Conservation (phyloP, 2,113 vertebrate species). For the Tragelaphus buxtoni region DNA sequence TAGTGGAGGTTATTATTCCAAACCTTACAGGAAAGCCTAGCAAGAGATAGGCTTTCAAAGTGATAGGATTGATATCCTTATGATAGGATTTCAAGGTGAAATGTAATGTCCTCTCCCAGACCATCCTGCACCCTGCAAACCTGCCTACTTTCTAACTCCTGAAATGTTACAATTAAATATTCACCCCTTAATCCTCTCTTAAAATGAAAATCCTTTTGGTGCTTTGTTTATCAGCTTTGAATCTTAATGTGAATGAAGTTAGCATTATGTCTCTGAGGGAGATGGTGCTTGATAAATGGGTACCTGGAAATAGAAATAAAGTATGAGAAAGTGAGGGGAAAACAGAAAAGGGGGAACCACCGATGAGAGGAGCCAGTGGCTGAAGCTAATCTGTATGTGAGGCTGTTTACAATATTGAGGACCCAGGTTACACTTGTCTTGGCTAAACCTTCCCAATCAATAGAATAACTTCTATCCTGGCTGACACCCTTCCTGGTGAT, state of each 20-base stretch:
- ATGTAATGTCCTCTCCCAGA: not conserved
- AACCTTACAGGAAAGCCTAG: not conserved
- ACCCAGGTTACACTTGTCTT: not conserved
- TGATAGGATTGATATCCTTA: not conserved
- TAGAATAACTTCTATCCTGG: not conserved
- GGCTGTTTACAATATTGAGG: not conserved
- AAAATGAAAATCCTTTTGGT: slow-evolving; percentile 21
- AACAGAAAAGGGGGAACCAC: not conserved
- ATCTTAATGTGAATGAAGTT: not conserved
- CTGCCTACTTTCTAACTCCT: not conserved
- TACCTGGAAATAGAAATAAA: not conserved
- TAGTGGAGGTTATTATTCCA: not conserved
- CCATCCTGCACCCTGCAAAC: not conserved
- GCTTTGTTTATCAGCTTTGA: not conserved
- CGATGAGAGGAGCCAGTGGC: not conserved
- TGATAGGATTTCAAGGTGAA: not conserved
- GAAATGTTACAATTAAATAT: not conserved
- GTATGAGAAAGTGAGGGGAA: not conserved
- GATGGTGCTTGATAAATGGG: not conserved
- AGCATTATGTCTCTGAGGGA: not conserved
- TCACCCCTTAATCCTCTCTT: not conserved
- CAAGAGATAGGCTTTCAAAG: not conserved
- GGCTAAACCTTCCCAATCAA: not conserved
- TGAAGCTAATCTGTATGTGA: not conserved
- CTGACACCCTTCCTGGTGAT: not conserved